Conservation (phyloP, 2,888 invertebrate genomes). For the Drosophila melanosoma region DNA sequence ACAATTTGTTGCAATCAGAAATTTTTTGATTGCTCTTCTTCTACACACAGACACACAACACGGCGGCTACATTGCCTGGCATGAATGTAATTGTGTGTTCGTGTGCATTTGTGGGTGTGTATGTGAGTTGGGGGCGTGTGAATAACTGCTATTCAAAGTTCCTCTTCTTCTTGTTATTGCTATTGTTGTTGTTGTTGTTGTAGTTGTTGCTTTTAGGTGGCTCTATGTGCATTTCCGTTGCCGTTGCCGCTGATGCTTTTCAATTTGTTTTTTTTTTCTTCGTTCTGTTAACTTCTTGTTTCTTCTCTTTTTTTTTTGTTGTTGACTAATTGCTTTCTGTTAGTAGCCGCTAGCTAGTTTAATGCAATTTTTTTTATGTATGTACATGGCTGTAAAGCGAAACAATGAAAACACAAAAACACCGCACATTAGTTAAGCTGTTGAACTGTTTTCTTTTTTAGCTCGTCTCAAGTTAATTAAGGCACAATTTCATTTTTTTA, state of each 20-base stretch:
- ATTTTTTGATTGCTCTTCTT: constrained; percentile 31
- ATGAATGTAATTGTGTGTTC: constrained; percentile 19
- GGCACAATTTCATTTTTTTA: constrained; percentile 31
- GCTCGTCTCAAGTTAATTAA: constrained; percentile 48
- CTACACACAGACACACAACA: constrained; percentile 40
- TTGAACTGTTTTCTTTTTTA: constrained; percentile 42
- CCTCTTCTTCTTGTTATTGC: constrained; percentile 15
- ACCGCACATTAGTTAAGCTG: constrained; percentile 36
- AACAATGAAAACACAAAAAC: constrained; percentile 28
- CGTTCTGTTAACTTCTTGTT: constrained; percentile 28
- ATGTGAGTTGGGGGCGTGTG: constrained; percentile 26
- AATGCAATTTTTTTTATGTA: constrained; percentile 62
- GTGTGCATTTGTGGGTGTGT: constrained; percentile 11
- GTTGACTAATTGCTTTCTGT: constrained; percentile 55
- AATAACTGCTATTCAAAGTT: constrained; percentile 17
- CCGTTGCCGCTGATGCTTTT: constrained; percentile 56
- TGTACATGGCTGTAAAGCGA: constrained; percentile 69
- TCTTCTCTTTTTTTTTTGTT: constrained; percentile 33
- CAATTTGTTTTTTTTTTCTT: constrained; percentile 19
- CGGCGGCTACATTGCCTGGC: constrained; percentile 62
- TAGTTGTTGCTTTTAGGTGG: constrained; percentile 41
- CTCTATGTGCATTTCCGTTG: constrained; percentile 72
- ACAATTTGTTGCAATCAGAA: constrained; percentile 41
- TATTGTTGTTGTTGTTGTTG: constrained; percentile 17
- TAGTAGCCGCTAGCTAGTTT: constrained; percentile 47